phyloP scores from a whole-genome alignment of 2,888 invertebrate genomes.

The Archips crataeganus region DNA sequence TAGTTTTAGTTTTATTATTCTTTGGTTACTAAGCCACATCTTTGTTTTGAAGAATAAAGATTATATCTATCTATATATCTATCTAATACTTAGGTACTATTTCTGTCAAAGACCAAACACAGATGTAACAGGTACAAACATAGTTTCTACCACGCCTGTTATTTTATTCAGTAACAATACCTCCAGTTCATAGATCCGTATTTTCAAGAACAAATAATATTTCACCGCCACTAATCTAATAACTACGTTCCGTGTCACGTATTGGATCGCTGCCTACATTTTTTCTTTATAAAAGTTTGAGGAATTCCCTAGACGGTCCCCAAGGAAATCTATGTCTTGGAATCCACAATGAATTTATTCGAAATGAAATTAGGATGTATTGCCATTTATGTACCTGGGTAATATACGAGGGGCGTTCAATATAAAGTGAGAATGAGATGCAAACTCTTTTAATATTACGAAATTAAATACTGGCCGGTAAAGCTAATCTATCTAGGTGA shows the following conservation, averaged over 20 bases:
- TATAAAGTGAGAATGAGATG: too few species aligned
- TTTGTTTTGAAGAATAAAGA: too few species aligned
- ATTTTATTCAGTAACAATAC: not conserved
- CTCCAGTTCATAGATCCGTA: not conserved
- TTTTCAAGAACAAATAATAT: constrained; percentile 30
- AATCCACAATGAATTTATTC: constrained; percentile 40
- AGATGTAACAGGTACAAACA: not conserved
- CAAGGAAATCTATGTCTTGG: constrained; percentile 41
- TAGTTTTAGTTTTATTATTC: too few species aligned
- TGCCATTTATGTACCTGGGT: constrained; percentile 27
- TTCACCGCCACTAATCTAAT: constrained; percentile 37
- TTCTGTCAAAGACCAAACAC: not conserved
- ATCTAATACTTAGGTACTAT: not conserved
- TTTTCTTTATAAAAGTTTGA: constrained; percentile 40
- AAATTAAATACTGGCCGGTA: too few species aligned
- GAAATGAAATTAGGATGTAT: constrained; percentile 37
- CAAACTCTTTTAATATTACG: too few species aligned
- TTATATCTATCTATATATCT: too few species aligned
- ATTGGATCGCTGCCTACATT: constrained; percentile 28
- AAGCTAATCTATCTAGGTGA: too few species aligned
- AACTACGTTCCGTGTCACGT: constrained; percentile 34
- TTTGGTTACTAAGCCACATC: too few species aligned
- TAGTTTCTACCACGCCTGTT: not conserved
- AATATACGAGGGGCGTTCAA: too few species aligned
- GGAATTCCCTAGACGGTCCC: constrained; percentile 38